A percentile compares a stretch with the other conserved stretches of the same genome.
These are phyloP conservation scores for Tenrec ecaudatus DNA, from an alignment of 2,113 vertebrate genomes.

Conservation along the genomic window DNA sequence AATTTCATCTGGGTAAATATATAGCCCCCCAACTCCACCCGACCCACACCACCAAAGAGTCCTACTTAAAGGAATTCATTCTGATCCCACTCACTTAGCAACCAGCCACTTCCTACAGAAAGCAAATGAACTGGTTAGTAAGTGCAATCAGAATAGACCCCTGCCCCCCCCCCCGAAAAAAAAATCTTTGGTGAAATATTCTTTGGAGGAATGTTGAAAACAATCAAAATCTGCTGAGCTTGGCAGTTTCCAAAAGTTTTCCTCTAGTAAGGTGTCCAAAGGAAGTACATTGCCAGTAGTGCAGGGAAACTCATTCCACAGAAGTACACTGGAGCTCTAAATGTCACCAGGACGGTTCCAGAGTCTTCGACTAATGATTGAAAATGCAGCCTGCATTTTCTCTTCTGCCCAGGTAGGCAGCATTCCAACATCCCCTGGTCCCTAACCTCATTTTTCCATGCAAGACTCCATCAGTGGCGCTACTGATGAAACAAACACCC, in stretches of 20 bases:
- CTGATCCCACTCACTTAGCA: constrained; percentile 45
- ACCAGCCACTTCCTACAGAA: constrained; percentile 29
- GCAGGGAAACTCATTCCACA: constrained; percentile 81
- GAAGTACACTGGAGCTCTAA: constrained; percentile 82
- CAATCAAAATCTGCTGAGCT: constrained; percentile 76
- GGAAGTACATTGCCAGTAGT: constrained; percentile 72
- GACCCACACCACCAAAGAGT: not conserved
- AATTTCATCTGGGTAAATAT: constrained; percentile 60
- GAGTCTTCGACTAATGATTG: constrained; percentile 79
- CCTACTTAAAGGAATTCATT: constrained; percentile 56
- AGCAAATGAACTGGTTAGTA: constrained; percentile 45
- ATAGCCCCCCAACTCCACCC: not conserved
- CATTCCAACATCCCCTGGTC: constrained; percentile 76
- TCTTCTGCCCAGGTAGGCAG: constrained; percentile 74
- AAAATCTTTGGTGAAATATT: constrained; percentile 49
- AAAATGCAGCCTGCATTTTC: constrained; percentile 72
- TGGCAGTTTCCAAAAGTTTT: constrained; percentile 74
- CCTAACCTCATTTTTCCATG: constrained; percentile 80
- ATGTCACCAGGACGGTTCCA: constrained; percentile 81
- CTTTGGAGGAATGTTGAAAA: constrained; percentile 68
- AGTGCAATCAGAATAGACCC: not conserved
- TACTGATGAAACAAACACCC: constrained; percentile 74
- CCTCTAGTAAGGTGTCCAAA: constrained; percentile 82
- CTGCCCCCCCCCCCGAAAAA: not conserved
- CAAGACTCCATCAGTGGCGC: constrained; percentile 71